Conservation (phyloP, 2,113 vertebrate species). For the Rhynchopsitta pachyrhyncha region DNA sequence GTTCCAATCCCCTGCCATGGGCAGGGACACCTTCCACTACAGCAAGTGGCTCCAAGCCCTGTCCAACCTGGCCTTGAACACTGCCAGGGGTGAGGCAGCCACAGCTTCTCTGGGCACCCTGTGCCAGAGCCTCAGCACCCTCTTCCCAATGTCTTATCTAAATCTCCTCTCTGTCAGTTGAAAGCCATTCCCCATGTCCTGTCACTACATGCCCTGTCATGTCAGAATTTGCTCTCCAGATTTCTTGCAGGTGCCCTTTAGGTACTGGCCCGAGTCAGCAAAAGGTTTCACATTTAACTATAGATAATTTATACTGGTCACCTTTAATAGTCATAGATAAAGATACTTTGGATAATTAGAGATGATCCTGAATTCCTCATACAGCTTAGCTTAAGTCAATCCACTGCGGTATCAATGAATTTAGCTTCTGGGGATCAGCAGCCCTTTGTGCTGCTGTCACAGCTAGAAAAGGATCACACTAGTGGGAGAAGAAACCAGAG, state of each 20-base stretch:
- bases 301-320: background rate
- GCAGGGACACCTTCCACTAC: background rate
- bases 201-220: background rate
- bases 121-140: background rate
- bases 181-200: background rate
- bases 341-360: background rate
- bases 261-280: background rate
- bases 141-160: background rate
- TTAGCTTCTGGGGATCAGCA: background rate
- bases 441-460: background rate
- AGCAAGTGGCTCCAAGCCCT: background rate
- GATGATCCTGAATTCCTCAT: background rate
- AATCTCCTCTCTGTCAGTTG: background rate
- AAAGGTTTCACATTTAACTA: background rate
- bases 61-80: background rate
- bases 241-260: background rate
- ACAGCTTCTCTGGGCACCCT: background rate
- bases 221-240: background rate
- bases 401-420: rapidly evolving
- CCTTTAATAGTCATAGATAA: background rate
- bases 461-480: background rate
- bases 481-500: background rate
- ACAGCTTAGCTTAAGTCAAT: background rate
- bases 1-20: background rate
- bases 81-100: background rate